Evolutionary conservation across 2,797 vertebrate genomes (phyloP).

Genomic region (Aulostomus chinensis): DNA sequence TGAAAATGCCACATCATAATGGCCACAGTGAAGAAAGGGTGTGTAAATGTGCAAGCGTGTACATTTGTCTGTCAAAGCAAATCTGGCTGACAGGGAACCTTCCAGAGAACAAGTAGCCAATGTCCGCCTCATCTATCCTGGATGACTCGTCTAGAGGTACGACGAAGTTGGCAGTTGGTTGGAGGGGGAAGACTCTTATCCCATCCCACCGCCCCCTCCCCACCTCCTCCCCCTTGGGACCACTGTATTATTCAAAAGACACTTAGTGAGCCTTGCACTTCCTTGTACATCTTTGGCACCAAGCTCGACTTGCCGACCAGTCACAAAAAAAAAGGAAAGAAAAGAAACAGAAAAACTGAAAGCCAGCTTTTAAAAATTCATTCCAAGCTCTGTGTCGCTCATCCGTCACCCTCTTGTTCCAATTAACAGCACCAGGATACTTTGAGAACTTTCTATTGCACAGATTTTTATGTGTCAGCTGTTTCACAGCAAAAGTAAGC

Average conservation of each 20-base stretch:
- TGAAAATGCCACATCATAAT: constrained; percentile 46
- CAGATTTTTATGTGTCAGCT: constrained; percentile 66
- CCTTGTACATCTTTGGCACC: constrained; percentile 76
- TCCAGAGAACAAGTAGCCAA: constrained; percentile 28
- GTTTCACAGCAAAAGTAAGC: constrained; percentile 48
- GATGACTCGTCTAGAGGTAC: constrained; percentile 38
- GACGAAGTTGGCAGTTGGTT: constrained; percentile 2
- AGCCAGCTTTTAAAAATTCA: constrained; percentile 76
- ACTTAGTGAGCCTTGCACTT: constrained; percentile 78
- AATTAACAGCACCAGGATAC: constrained; percentile 65
- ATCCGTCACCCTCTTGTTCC: constrained; percentile 63
- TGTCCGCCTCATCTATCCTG: constrained; percentile 48
- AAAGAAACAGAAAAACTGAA: constrained; percentile 43
- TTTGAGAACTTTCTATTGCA: constrained; percentile 60
- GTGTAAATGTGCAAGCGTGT: constrained; percentile 14
- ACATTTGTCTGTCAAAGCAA: too few species aligned
- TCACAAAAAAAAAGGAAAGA: constrained; percentile 37
- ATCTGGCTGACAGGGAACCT: constrained; percentile 43
- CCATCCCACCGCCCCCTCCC: neutral
- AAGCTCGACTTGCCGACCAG: constrained; percentile 65
- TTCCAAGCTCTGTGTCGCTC: constrained; percentile 59
- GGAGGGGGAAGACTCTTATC: constrained; percentile 18
- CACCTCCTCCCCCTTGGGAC: constrained; percentile 53
- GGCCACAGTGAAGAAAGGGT: constrained; percentile 25
- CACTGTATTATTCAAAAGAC: constrained; percentile 80